Base-by-base conservation (phyloP, 1,140 invertebrate species). In the Pseudobourletiella spinata region DNA sequence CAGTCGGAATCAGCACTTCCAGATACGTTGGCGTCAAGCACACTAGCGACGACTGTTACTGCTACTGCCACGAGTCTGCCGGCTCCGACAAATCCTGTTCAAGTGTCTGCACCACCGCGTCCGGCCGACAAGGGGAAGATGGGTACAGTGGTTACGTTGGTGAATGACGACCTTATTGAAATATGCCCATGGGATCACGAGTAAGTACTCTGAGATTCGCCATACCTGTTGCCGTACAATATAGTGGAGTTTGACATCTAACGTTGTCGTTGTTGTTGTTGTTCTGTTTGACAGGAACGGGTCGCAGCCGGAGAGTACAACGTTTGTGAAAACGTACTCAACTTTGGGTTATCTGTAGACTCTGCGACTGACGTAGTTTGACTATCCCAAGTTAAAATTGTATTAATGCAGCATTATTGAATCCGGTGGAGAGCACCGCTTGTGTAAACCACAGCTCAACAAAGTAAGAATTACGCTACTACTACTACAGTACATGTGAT, bases 251-350 rank as follows among this genome's bases (percentile, higher is more conserved):
- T 48, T 16, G 46, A 8, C 22, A 20, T 8, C 22, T 16, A 8
- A 48, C 46, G 22, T 48, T 48, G 6, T 16, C n/a, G n/a, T n/a
- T n/a, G n/a, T n/a, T n/a, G n/a, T n/a, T n/a, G n/a, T n/a, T 48
- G 3, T 3, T 62, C 22, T 48, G 11, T 2, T 39, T 63, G 65
- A 2, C 44, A 65, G 64, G 57, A 69, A 89, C 87, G 78, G 87
- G 87, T 78, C 86, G 82, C 75, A 87, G 86, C 78, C 86, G 82
- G 80, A 83, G 84, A 78, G 86, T 75, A 82, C 84, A 74, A 85
- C 87, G 73, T 91, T 90, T 81, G 87, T 89, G 77, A 91, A 91
- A 82, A 91, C 87, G 72, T 91, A 91, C 76, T 86, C 87, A 72
- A 90, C 87, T 63, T 81, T 90, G 74, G 88, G 88, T 76, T 90